Base-by-base conservation (phyloP, 2,888 invertebrate species). In the Oligia latruncula region DNA sequence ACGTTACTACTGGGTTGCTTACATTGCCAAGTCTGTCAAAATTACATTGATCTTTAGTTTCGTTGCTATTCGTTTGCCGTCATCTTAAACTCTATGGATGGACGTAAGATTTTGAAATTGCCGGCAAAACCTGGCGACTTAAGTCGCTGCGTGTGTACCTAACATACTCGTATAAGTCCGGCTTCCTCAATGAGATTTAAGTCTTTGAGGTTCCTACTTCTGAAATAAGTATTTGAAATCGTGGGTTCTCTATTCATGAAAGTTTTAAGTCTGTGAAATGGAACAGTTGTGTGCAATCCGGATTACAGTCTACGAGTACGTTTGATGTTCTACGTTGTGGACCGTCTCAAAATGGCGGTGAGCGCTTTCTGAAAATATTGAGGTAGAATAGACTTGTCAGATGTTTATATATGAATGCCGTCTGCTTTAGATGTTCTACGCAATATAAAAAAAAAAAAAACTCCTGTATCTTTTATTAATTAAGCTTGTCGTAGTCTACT, bases 251-350 rank as follows among this genome's bases (percentile, higher is more conserved):
- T 9, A 13, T 65, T 55, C 17, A 55, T 29, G 29, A 43, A 17
- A 35, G 64, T 55, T 17, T 49, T 40, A 29, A 40, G 62, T 29
- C 52, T 62, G 11, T 55, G 23, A 72, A 71, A 71, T 43, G 11
- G 17, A 0, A 60, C 43, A 58, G 23, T 4, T 17, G 23, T 64
- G 49, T 74, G 52, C 1, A 23, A 23, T 29, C 23, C 2, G 8
- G 62, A 52, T 75, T 62, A 52, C 60, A 60, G 17, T 49, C 74
- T 49, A 43, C 8, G 8, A 74, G 40, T 40, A 73, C 35, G 20
- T 40, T 49, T n/a, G 2, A 62, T n/a, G 9, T 74, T 49, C 40
- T 49, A 20, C 8, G 8, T 6, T 46, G 11, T 17, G 2, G 15
- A 58, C 4, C 15, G 35, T 17, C 46, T 75, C 6, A 60, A 29